Percentiles rank a stretch among this genome's conserved stretches.
phyloP scores from a whole-genome alignment of 2,888 invertebrate species.

The Oegoconia quadripuncta region DNA sequence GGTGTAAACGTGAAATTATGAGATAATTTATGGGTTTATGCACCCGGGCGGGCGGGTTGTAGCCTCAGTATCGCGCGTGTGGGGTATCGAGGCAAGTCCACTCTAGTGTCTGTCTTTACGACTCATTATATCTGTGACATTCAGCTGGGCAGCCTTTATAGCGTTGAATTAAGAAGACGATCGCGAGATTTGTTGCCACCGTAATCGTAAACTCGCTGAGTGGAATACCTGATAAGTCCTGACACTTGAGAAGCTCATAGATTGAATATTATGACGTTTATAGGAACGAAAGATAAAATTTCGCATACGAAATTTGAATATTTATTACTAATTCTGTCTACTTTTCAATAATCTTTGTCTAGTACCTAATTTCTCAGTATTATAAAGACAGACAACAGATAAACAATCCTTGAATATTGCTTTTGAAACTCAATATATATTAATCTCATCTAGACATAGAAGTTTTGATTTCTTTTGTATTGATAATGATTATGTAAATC shows the following conservation, averaged over 20 bases:
- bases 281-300: neutral
- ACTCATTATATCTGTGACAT: slow-evolving; percentile 31
- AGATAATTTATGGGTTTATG: slow-evolving; percentile 40
- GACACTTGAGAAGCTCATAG: slow-evolving; percentile 5
- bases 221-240: slow-evolving; percentile 2
- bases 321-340: slow-evolving; percentile 1
- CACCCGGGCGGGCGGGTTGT: slow-evolving; percentile 29
- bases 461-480: slow-evolving; percentile 25
- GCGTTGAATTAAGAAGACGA: slow-evolving; percentile 47
- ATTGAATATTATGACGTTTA: slow-evolving; percentile 10
- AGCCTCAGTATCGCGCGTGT: too few relatives aligned
- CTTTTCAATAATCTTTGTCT: neutral
- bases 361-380: too few relatives aligned
- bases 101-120: slow-evolving; percentile 8
- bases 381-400: neutral
- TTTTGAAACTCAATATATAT: slow-evolving; percentile 4
- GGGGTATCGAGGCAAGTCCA: slow-evolving; percentile 20
- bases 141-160: slow-evolving; percentile 39
- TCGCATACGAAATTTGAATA: neutral
- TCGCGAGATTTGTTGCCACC: neutral
- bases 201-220: slow-evolving; percentile 9
- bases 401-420: slow-evolving; percentile 7
- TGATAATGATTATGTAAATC: slow-evolving; percentile 56
- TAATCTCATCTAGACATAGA: slow-evolving; percentile 3
- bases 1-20: slow-evolving; percentile 31